These are phyloP conservation scores for Stenchaetothrips biformis DNA, from an alignment of 2,888 invertebrate species.

Conservation along the genomic window DNA sequence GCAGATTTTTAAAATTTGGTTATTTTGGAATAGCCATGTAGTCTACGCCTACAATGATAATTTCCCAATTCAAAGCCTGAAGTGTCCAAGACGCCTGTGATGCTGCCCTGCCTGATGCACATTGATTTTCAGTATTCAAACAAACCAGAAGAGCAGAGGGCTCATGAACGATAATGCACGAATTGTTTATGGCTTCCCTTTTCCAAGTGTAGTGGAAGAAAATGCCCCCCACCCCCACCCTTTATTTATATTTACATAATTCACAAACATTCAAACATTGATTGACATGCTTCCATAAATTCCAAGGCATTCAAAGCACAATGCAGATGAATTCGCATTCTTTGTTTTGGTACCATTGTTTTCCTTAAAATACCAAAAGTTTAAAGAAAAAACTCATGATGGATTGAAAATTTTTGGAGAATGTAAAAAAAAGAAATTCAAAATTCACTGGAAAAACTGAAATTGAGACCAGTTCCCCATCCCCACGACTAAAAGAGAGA, in stretches of 20 bases:
- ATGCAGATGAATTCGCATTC: neutral
- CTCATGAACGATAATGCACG: neutral
- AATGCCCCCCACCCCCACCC: too few species aligned
- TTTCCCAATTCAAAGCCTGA: too few species aligned
- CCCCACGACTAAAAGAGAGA: constrained; percentile 22
- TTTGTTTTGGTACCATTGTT: neutral
- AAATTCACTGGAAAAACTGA: constrained; percentile 26
- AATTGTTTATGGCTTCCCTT: neutral
- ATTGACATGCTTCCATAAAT: constrained; percentile 12
- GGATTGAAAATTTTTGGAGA: too few species aligned
- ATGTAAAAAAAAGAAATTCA: constrained; percentile 7
- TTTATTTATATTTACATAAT: neutral
- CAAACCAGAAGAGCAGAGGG: neutral
- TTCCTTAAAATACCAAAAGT: neutral
- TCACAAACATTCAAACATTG: constrained; percentile 7
- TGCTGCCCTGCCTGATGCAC: neutral
- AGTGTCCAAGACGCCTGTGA: neutral
- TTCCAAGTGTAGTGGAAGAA: neutral
- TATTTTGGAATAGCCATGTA: too few species aligned
- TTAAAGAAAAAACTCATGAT: neutral
- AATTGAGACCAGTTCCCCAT: constrained; percentile 27
- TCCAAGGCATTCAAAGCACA: neutral
- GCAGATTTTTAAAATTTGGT: too few species aligned
- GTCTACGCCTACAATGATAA: too few species aligned
- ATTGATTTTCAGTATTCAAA: neutral